Percentiles rank a stretch among this genome's conserved stretches.
phyloP scores from a whole-genome alignment of 2,113 vertebrate species.

The Macaca nemestrina region DNA sequence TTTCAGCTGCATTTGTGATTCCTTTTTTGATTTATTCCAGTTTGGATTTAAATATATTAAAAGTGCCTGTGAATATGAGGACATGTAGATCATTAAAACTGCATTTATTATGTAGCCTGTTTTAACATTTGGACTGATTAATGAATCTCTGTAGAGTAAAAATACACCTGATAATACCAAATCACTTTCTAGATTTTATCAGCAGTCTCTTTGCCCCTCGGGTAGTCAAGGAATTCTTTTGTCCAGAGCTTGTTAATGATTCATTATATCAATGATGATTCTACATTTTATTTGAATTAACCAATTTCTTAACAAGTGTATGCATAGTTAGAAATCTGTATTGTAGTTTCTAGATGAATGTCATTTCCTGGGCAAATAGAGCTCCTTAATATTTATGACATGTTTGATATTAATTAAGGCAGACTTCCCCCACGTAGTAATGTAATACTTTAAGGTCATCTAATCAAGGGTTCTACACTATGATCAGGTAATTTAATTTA shows the following conservation, averaged over 20 bases:
- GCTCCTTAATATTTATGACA: background rate
- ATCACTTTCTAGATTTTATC: constrained; percentile 52
- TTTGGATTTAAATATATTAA: constrained; percentile 33
- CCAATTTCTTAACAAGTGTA: background rate
- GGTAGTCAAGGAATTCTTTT: constrained; percentile 3
- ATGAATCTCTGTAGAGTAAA: constrained; percentile 66
- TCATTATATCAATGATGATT: background rate
- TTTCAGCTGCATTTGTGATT: constrained; percentile 45
- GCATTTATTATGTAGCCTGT: constrained; percentile 11
- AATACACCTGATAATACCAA: constrained; percentile 30
- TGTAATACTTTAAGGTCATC: background rate
- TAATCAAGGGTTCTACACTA: background rate
- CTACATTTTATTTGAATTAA: constrained; percentile 39
- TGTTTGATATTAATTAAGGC: background rate
- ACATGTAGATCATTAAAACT: constrained; percentile 59
- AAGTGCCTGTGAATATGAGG: constrained; percentile 44
- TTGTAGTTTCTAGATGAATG: background rate
- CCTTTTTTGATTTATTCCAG: constrained; percentile 62
- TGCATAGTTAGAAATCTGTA: constrained; percentile 9
- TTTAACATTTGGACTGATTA: constrained; percentile 57
- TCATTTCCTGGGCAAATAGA: background rate
- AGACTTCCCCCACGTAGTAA: background rate
- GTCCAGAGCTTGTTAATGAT: constrained; percentile 12
- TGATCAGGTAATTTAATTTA: background rate
- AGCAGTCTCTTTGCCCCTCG: background rate